A percentile compares a stretch with the other conserved stretches of the same genome.
Conservation (phyloP, 2,113 vertebrate genomes). For the Sapayoa aenigma region DNA sequence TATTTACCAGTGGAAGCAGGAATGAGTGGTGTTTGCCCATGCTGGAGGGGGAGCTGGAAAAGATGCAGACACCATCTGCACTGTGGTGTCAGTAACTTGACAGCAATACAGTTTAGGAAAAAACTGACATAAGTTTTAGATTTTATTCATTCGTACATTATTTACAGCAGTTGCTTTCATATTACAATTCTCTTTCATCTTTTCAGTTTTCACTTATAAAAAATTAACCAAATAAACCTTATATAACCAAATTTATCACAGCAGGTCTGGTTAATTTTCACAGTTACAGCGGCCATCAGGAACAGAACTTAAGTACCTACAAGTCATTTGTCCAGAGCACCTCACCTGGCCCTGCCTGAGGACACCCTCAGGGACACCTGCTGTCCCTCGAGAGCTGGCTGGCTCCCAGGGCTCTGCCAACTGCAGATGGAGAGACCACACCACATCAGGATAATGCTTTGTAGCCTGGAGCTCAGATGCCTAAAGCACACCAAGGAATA, state of each 20-base stretch:
- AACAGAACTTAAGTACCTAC: constrained; percentile 72
- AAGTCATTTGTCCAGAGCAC: constrained; percentile 65
- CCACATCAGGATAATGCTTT: fast-evolving
- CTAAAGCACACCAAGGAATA: not conserved
- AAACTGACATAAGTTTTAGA: constrained; percentile 64
- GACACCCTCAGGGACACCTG: too few relatives aligned
- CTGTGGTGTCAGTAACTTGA: not conserved
- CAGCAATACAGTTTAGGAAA: constrained; percentile 61
- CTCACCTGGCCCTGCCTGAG: not conserved
- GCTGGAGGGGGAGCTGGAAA: not conserved
- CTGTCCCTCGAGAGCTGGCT: not conserved
- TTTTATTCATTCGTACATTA: constrained; percentile 86
- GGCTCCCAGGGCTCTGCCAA: not conserved
- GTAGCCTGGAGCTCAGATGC: not conserved
- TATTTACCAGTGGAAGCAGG: not conserved
- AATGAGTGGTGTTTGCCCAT: not conserved
- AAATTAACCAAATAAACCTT: constrained; percentile 79
- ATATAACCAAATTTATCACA: constrained; percentile 78
- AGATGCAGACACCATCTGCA: not conserved
- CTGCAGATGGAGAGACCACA: not conserved
- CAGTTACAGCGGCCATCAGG: constrained; percentile 73
- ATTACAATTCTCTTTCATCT: constrained; percentile 89
- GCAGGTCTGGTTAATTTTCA: constrained; percentile 74
- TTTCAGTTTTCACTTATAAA: constrained; percentile 83
- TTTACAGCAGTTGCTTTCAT: constrained; percentile 91